Percentiles rank a stretch among this genome's conserved stretches.
These are phyloP conservation scores for Latrodectus hesperus DNA, from an alignment of 2,888 invertebrate species.

Conservation along the genomic window DNA sequence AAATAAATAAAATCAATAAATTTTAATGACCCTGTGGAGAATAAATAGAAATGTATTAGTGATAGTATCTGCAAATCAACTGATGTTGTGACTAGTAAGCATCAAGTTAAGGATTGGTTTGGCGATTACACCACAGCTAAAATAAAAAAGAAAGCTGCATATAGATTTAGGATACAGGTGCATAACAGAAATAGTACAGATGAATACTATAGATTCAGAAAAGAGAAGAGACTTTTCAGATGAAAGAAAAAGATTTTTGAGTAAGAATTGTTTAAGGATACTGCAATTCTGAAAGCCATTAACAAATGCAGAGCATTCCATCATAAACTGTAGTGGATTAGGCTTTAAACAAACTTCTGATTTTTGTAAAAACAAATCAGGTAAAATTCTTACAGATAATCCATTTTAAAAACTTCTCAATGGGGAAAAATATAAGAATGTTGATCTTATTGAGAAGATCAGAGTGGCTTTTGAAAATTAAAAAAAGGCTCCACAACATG, in stretches of 20 bases:
- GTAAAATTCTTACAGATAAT: background rate
- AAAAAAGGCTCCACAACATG: no score
- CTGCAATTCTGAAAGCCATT: background rate
- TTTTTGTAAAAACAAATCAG: background rate
- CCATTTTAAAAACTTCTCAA: background rate
- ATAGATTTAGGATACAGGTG: background rate
- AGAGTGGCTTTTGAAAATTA: no score
- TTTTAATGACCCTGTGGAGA: background rate
- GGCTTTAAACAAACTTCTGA: background rate
- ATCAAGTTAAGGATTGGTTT: constrained; percentile 1
- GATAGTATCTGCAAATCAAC: background rate
- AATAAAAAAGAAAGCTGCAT: background rate
- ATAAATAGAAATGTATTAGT: background rate
- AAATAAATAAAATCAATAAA: background rate
- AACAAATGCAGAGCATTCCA: background rate
- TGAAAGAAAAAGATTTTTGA: background rate
- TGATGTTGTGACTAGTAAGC: background rate
- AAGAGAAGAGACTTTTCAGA: background rate
- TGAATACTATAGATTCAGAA: background rate
- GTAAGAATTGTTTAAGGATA: background rate
- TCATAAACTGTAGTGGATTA: background rate
- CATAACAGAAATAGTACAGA: background rate
- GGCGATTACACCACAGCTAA: background rate
- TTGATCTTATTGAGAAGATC: no score
- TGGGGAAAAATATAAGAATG: background rate